Evolutionary conservation across 2,797 vertebrate genomes (phyloP).

Genomic region (Parambassis ranga): DNA sequence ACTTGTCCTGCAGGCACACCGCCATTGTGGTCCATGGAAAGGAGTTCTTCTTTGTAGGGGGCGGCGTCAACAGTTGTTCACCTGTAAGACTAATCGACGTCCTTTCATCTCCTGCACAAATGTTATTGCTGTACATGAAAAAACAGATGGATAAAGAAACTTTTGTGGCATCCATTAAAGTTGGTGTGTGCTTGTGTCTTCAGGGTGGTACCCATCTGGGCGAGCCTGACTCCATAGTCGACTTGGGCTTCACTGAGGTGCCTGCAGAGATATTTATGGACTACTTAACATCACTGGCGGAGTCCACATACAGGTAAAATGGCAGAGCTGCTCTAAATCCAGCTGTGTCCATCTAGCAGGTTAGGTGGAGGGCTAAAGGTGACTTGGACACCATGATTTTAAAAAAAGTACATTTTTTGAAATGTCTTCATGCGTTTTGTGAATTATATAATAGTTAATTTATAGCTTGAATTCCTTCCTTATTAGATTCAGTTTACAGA

Average conservation of each 20-base stretch:
- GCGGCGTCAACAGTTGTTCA: slow-evolving; percentile 87
- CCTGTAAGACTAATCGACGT: slow-evolving; percentile 77
- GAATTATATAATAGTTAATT: too few relatives aligned
- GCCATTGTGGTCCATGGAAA: slow-evolving; percentile 92
- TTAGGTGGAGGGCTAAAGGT: not conserved
- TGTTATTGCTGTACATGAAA: not conserved
- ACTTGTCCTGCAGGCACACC: slow-evolving; percentile 86
- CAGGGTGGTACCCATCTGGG: slow-evolving; percentile 90
- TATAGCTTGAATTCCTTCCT: too few relatives aligned
- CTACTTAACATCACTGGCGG: slow-evolving; percentile 88
- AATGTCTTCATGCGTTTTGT: too few relatives aligned
- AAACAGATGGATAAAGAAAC: not conserved
- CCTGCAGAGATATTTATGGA: slow-evolving; percentile 90
- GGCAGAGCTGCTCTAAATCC: not conserved
- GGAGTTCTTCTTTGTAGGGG: slow-evolving; percentile 91
- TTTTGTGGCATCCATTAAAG: not conserved
- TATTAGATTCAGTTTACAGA: not conserved
- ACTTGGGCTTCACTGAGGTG: slow-evolving; percentile 92
- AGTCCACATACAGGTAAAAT: slow-evolving; percentile 82
- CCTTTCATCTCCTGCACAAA: not conserved
- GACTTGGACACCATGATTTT: too few relatives aligned
- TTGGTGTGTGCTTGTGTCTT: slow-evolving; percentile 19
- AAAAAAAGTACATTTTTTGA: too few relatives aligned
- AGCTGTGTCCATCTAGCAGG: not conserved
- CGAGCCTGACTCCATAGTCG: slow-evolving; percentile 87